phyloP scores from a whole-genome alignment of 2,797 vertebrate species.

The Phrynocephalus forsythii region DNA sequence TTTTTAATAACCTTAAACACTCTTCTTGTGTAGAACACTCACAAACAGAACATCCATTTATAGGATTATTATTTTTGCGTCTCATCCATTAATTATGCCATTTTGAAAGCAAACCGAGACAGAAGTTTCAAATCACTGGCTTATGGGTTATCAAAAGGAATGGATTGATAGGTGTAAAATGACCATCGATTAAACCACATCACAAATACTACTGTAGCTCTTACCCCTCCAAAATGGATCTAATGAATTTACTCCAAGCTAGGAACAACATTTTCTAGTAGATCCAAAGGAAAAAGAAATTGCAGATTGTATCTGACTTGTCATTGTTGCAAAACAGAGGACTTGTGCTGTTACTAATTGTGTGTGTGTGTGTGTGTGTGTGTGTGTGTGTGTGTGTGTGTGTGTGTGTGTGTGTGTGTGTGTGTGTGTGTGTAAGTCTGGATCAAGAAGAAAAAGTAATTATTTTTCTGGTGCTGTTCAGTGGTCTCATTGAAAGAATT shows the following conservation, averaged over 20 bases:
- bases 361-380: background rate
- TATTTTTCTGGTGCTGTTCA: slow-evolving; percentile 22
- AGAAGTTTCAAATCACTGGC: background rate
- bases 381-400: background rate
- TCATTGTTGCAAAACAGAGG: background rate
- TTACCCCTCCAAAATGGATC: background rate
- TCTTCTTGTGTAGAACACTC: slow-evolving; percentile 64
- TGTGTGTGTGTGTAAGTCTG: background rate
- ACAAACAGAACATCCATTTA: slow-evolving; percentile 60
- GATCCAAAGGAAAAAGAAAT: background rate
- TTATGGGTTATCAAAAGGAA: background rate
- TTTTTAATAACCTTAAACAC: slow-evolving; percentile 64
- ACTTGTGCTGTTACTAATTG: background rate
- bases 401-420: background rate
- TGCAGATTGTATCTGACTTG: background rate
- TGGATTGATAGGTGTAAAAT: background rate
- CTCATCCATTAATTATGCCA: slow-evolving; percentile 21
- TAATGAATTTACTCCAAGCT: background rate
- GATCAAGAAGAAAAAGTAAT: slow-evolving; percentile 24
- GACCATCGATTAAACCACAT: background rate
- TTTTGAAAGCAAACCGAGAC: slow-evolving; percentile 36
- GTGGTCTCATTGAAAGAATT: slow-evolving; percentile 63
- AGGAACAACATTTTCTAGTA: background rate
- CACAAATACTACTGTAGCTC: background rate
- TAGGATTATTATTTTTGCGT: slow-evolving; percentile 36